Evolutionary conservation across 2,888 invertebrate species (phyloP), one percentile per base, ranked within the genome.

Genomic region (Pherbina coryleti): DNA sequence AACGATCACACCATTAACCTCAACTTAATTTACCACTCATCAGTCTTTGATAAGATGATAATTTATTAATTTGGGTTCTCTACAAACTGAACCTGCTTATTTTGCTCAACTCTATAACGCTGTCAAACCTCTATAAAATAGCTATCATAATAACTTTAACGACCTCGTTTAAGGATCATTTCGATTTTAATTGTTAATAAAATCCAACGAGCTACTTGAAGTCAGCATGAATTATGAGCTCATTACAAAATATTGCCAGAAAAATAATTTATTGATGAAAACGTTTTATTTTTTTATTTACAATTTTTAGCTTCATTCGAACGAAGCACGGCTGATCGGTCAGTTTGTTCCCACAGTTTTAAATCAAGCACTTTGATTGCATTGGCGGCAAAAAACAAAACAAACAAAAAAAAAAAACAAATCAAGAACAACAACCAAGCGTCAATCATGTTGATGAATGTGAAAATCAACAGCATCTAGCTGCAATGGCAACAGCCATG

Each of bases 391-490:
- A 19, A 44, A 55, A 28, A 37, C 3, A 64, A 8, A 31, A 34
- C 17, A 17, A 66, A 7, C 34, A 17, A 28, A 25, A 25, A 19
- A 31, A 22, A 9, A 60, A 25, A 60, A 3, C 4, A n/a, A 9
- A 28, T 11, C 14, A 60, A 60, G 14, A 60, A 60, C 60, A 60
- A 60, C 60, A 60, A 28, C 60, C 66, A 28, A 14, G 67, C 67
- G 70, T 70, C 70, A 70, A 70, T 70, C 70, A 70, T 28, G 51
- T 70, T 70, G 70, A 70, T 70, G 70, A 70, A 70, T 70, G 70
- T 51, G 51, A 70, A 70, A 70, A 70, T 70, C 53, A 70, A 70
- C 70, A 25, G 51, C 70, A 17, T 19, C 22, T 22, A 25, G 53
- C 7, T 28, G 51, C 70, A 70, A 31, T 53, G 14, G 70, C 70